phyloP scores from a whole-genome alignment of 1,140 invertebrate genomes.

The Zaprionus davidi region DNA sequence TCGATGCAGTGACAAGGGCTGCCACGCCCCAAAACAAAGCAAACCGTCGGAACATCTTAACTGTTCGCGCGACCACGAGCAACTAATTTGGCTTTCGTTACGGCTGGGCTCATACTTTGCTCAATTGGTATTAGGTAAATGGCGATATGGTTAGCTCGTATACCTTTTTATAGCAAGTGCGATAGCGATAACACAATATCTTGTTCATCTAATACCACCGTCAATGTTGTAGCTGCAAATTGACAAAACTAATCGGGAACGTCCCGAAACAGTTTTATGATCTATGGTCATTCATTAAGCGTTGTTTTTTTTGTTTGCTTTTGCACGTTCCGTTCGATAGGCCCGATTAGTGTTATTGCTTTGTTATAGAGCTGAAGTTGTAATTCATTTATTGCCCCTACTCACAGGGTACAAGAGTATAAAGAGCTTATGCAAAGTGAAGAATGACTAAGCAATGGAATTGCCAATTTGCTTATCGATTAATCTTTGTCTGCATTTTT shows the following conservation, averaged over 20 bases:
- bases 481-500: neutral
- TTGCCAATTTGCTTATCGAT: neutral
- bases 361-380: neutral
- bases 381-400: neutral
- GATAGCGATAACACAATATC: slow-evolving; percentile 27
- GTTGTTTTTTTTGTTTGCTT: neutral
- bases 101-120: neutral
- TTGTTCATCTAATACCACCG: slow-evolving; percentile 1
- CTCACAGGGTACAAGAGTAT: neutral
- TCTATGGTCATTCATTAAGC: neutral
- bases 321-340: neutral
- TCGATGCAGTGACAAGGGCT: slow-evolving; percentile 76
- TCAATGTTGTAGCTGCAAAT: slow-evolving; percentile 2
- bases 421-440: neutral
- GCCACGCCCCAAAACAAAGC: slow-evolving; percentile 56
- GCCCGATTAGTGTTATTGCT: slow-evolving; percentile 6
- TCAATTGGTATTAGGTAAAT: slow-evolving; percentile 31
- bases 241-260: slow-evolving; percentile 4
- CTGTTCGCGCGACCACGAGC: slow-evolving; percentile 41
- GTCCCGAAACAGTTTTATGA: slow-evolving; percentile 3
- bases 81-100: slow-evolving; percentile 32
- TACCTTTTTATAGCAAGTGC: slow-evolving; percentile 34
- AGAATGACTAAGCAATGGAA: neutral
- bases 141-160: slow-evolving; percentile 46
- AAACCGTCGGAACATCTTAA: slow-evolving; percentile 58